Evolutionary conservation across 2,113 vertebrate genomes (phyloP).

Genomic region (Centropristis striata): DNA sequence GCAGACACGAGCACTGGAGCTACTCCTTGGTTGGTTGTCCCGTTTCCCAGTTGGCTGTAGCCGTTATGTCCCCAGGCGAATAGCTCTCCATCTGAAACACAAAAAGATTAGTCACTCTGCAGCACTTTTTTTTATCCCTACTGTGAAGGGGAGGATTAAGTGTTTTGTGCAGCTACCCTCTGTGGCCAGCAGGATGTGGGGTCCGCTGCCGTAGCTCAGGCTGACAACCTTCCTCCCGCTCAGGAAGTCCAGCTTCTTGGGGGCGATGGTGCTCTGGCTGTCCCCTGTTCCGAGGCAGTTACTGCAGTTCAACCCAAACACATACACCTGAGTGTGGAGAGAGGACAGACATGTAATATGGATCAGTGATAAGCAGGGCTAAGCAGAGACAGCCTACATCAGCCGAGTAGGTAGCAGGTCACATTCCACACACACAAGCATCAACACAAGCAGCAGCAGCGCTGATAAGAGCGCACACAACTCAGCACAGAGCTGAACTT

Average conservation of each 20-base stretch:
- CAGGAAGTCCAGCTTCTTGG: constrained; percentile 94
- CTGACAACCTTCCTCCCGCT: constrained; percentile 95
- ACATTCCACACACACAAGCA: constrained; percentile 36
- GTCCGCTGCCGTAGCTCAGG: constrained; percentile 96
- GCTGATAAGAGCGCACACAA: neutral
- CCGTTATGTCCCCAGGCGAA: constrained; percentile 98
- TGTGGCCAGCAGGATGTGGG: constrained; percentile 93
- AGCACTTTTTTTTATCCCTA: constrained; percentile 25
- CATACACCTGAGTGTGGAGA: constrained; percentile 88
- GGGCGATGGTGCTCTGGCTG: constrained; percentile 93
- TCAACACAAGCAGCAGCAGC: neutral
- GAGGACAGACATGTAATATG: neutral
- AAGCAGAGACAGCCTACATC: constrained; percentile 13
- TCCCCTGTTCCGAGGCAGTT: constrained; percentile 97
- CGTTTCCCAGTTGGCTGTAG: constrained; percentile 97
- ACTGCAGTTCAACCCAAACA: constrained; percentile 96
- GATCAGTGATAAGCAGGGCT: constrained; percentile 36
- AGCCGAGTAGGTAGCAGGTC: constrained; percentile 24
- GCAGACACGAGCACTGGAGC: constrained; percentile 92
- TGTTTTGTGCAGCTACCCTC: constrained; percentile 86
- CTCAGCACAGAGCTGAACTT: neutral
- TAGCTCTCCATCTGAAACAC: constrained; percentile 91
- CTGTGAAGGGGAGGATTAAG: constrained; percentile 3
- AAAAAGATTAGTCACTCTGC: constrained; percentile 5
- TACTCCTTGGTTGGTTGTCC: constrained; percentile 93